Evolutionary conservation across 2,113 vertebrate genomes (phyloP), one percentile per base, ranked within the genome.

Genomic region (Sula dactylatra): DNA sequence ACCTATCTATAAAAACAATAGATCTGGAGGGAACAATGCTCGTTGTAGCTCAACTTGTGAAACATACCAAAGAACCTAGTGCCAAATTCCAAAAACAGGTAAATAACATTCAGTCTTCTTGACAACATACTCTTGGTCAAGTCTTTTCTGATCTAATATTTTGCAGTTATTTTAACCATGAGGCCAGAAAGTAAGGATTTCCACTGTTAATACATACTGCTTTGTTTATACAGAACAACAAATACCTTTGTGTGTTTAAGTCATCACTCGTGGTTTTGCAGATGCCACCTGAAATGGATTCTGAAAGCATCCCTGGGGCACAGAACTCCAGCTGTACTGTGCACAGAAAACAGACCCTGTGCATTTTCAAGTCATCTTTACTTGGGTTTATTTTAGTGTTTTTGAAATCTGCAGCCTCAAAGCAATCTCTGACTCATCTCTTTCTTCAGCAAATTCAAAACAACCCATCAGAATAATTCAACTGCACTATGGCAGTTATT

Each of bases 381-480:
- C 52, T 80, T 24, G 18, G 82, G 78, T 72, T 96, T 92, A 76
- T 70, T 82, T 81, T n/a, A 65, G 54, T 13, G 44, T 8, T 92
- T 95, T 61, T 91, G 83, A 94, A 94, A 96, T 79, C 54, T 85
- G 52, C 49, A 91, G 89, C 91, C 94, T 96, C 86, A 96, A 84
- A 97, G 90, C 90, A 86, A 93, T 95, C 90, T 97, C 93, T 94
- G 92, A 97, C 72, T 97, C 95, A 95, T 96, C 95, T 94, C 83
- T 92, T 94, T 93, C 97, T 84, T 86, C 88, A 76, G 83, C 45
- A 94, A 93, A 94, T 77, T 93, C 94, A 95, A 94, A 96, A 96
- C 88, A 96, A 96, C 61, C 85, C 88, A 89, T 95, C 91, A 91
- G 86, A 95, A 92, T 91, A 96, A 95, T 80, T 94, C 81, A 69